Conservation (phyloP, 2,113 vertebrate genomes). For the Vidua chalybeata region DNA sequence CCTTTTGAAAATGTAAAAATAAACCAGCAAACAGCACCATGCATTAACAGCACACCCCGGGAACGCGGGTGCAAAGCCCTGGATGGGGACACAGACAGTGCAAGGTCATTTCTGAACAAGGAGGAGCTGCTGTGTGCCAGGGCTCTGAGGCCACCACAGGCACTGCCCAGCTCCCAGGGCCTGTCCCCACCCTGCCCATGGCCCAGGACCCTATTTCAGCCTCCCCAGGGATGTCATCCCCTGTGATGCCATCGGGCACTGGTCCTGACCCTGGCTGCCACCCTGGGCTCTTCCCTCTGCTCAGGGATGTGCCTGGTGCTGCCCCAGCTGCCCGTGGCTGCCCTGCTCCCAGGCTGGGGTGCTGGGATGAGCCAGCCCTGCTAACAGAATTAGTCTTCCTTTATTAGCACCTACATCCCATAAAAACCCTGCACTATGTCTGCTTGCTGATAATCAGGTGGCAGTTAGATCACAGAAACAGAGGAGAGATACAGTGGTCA, state of each 20-base stretch:
- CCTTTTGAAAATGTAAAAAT: neutral
- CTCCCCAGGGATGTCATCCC: neutral
- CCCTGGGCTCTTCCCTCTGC: neutral
- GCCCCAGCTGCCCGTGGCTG: neutral
- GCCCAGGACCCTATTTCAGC: too few species aligned
- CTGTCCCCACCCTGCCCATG: neutral
- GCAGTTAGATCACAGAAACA: neutral
- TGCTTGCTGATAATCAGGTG: neutral
- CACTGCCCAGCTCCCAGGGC: neutral
- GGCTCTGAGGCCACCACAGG: neutral
- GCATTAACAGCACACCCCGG: neutral
- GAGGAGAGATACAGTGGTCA: neutral
- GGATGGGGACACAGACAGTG: fast-evolving
- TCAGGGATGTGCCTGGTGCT: neutral
- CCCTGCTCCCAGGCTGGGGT: neutral
- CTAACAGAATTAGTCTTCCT: neutral
- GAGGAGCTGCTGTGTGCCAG: neutral
- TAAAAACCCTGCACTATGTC: neutral
- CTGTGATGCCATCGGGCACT: fast-evolving
- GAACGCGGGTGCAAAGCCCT: neutral
- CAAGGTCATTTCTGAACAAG: neutral
- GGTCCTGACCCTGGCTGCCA: neutral
- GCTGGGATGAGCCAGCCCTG: neutral
- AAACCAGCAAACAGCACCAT: neutral
- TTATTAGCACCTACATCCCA: fast-evolving